Evolutionary conservation across 1,140 invertebrate genomes (phyloP).

Genomic region (Megalonaias nervosa): DNA sequence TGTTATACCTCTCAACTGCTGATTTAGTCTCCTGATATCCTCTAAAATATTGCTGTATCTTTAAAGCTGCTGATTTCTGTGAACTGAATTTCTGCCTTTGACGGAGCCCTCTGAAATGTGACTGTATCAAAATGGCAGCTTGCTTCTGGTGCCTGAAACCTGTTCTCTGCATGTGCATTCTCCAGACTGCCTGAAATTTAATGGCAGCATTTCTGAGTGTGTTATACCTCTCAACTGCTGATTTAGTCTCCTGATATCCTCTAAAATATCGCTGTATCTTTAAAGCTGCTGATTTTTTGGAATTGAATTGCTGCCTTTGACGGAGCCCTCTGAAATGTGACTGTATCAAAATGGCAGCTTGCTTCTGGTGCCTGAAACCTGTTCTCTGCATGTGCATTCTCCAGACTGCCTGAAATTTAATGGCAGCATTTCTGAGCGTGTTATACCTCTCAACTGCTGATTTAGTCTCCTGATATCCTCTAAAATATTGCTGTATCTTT

Average conservation of each 20-base stretch:
- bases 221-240: too few relatives aligned
- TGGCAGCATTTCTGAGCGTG: constrained; percentile 33
- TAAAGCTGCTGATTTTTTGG: constrained; percentile 12
- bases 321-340: constrained; percentile 7
- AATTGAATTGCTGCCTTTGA: constrained; percentile 5
- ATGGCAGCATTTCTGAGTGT: background rate
- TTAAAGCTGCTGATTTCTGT: constrained; percentile 20
- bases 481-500: too few relatives aligned
- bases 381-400: constrained; percentile 8
- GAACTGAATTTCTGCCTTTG: constrained; percentile 7
- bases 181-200: constrained; percentile 3
- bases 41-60: constrained; percentile 43
- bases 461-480: too few relatives aligned
- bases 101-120: constrained; percentile 6
- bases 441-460: too few relatives aligned
- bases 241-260: background rate
- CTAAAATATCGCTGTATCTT: constrained; percentile 29
- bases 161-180: constrained; percentile 13
- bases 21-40: background rate
- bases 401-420: constrained; percentile 37
- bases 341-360: constrained; percentile 35
- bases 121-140: constrained; percentile 25
- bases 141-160: constrained; percentile 9
- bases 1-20: background rate
- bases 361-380: constrained; percentile 7